These are phyloP conservation scores for Phyllotis vaccarum DNA, from an alignment of 2,797 vertebrate species.

Conservation along the genomic window DNA sequence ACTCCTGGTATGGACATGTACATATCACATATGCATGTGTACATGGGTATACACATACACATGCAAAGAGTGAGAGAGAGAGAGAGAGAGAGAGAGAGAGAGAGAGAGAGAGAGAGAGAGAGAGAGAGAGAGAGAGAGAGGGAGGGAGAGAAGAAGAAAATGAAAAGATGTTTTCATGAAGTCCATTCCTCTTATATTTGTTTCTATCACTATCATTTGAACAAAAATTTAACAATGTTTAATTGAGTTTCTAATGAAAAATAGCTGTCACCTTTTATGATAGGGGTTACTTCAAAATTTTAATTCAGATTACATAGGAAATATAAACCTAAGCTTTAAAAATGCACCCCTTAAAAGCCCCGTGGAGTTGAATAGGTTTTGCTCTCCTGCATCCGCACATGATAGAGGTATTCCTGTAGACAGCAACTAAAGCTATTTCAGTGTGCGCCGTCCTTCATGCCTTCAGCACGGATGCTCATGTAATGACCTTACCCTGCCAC, in stretches of 20 bases:
- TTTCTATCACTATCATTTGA: not conserved
- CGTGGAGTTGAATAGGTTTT: not conserved
- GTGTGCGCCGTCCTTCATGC: not conserved
- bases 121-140: too few species aligned
- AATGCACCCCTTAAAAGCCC: not conserved
- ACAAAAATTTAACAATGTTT: slow-evolving; percentile 6
- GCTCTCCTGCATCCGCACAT: not conserved
- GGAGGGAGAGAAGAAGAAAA: not conserved
- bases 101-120: not conserved
- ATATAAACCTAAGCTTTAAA: not conserved
- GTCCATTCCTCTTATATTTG: not conserved
- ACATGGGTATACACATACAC: not conserved
- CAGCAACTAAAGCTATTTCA: slow-evolving; percentile 55
- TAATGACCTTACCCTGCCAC: slow-evolving; percentile 37
- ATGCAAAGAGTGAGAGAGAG: not conserved
- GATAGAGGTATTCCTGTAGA: not conserved
- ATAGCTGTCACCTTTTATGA: not conserved
- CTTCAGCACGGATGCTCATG: not conserved
- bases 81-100: too few species aligned
- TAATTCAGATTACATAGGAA: not conserved
- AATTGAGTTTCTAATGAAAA: not conserved
- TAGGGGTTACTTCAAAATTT: not conserved
- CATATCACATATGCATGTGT: not conserved
- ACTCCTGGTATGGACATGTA: too few species aligned
- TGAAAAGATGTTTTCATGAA: not conserved